Base-by-base conservation (phyloP, 2,888 invertebrate species). In the Agrochola circellaris region DNA sequence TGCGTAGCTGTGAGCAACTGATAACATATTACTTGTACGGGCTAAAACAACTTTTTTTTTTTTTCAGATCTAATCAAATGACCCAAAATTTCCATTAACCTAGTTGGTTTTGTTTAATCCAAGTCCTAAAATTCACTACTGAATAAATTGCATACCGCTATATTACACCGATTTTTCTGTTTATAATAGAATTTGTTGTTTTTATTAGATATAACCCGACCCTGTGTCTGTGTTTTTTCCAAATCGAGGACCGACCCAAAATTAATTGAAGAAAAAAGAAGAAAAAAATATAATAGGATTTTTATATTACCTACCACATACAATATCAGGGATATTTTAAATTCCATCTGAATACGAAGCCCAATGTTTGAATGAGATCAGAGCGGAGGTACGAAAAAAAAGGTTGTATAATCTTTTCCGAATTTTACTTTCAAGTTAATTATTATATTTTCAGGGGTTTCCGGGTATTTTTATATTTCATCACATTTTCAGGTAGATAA, bases 201-300 rank as follows among this genome's bases (percentile, higher is more conserved):
- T 81, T 77, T 65, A 85, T 84, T 77, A 71, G 62, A 81, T 64
- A 66, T 73, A 83, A 76, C 75, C 74, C 58, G 51, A 48, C 26
- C 66, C 34, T 56, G 23, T 56, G 45, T 70, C 26, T 11, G 11
- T 42, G 67, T 75, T 72, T 70, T 42, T 75, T 42, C 26, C 38
- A 26, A 72, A 70, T 65, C 56, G 45, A 56, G 56, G 70, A 45
- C 75, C 56, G 75, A 75, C 73, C 75, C 73, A 20, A 84, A 75
- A 73, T 75, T 75, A 77, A 75, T 81, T 77, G 56, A 58, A 30
- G n/a, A 20, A 56, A 77, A 79, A 70, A 26, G 23, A 42, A 69
- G 7, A n/a, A 64, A 73, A 81, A 73, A 60, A 30, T 51, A 38
- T 69, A 64, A 67, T 68, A 45, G 73, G 60, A 62, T 66, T 69